Percentiles rank a stretch among this genome's conserved stretches.
These are phyloP conservation scores for Creontiades dilutus DNA, from an alignment of 2,888 invertebrate genomes.

Conservation along the genomic window DNA sequence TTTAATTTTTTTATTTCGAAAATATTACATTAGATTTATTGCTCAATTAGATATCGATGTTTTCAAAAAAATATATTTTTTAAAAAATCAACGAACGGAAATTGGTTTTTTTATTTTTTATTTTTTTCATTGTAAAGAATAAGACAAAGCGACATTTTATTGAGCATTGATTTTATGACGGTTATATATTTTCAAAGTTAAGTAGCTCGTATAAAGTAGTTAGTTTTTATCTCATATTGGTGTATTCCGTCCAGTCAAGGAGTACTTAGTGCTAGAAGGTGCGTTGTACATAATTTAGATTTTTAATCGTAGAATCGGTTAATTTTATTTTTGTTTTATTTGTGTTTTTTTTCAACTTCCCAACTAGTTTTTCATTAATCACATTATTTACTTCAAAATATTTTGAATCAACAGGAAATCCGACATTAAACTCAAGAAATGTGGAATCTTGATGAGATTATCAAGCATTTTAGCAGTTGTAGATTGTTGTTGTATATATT, in stretches of 20 bases:
- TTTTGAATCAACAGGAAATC: background rate
- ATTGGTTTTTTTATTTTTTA: too few species aligned
- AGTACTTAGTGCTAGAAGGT: constrained; percentile 71
- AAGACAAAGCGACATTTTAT: constrained; percentile 52
- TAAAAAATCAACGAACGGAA: constrained; percentile 49
- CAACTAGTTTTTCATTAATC: too few species aligned
- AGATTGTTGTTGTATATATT: constrained; percentile 45
- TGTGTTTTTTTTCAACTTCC: background rate
- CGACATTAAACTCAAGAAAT: background rate
- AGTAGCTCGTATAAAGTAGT: constrained; percentile 57
- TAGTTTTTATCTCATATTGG: constrained; percentile 28
- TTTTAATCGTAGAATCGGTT: constrained; percentile 27
- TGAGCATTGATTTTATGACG: constrained; percentile 61
- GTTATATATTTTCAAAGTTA: constrained; percentile 40
- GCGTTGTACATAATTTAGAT: constrained; percentile 41
- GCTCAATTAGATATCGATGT: constrained; percentile 66
- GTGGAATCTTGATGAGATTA: too few species aligned
- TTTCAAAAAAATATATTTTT: constrained; percentile 21
- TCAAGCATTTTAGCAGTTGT: too few species aligned
- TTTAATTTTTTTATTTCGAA: constrained; percentile 34
- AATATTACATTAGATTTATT: constrained; percentile 34
- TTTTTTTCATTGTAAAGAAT: background rate
- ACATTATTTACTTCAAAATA: too few species aligned
- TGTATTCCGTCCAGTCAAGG: constrained; percentile 73
- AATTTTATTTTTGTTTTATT: background rate